Base-by-base conservation (phyloP, 2,113 vertebrate species). In the Bos indicus region DNA sequence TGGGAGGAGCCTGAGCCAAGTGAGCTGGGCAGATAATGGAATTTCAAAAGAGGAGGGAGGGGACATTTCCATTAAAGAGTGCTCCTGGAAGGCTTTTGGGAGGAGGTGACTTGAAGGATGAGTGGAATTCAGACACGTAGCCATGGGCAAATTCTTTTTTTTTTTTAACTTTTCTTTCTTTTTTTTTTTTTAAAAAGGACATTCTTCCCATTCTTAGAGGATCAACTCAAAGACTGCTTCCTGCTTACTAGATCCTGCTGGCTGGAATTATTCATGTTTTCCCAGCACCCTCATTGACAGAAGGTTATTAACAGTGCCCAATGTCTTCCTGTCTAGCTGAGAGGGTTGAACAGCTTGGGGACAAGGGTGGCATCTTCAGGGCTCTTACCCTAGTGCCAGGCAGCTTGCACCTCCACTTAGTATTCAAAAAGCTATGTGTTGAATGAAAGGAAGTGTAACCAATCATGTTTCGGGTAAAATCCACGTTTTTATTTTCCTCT, bases 201-300 rank as follows among this genome's bases (percentile, higher is more conserved):
- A 97, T 98, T 93, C 88, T 97, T 98, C 60, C 95, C 93, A 93
- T 97, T 94, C 95, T 91, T 98, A 88, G 71, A 88, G 96, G 95
- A 90, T 97, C 91, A 94, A 40, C 88, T 94, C 33, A 26, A 96
- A 94, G 54, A 25, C 88, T 16, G 51, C 80, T 97, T 97, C 80
- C 90, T 94, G 96, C 85, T 91, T 83, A 48, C 85, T 81, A 51
- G 90, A 48, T 89, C 62, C 51, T 21, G 46, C 52, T 59, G 62
- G 51, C 23, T 30, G 43, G 28, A 90, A 81, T 80, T 19, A 25
- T 48, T 67, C 40, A 33, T 89, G n/a, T 67, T 89, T 96, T 82
- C 90, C 95, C 51, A 80, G 83, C 4, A 2, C 28, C 23, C 84
- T 15, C 28, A 7, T 52, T 40, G 51, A 21, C 26, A 54, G 77